Evolutionary conservation across 2,113 vertebrate species (phyloP), one percentile per base, ranked within the genome.

Genomic region (Lynx canadensis): DNA sequence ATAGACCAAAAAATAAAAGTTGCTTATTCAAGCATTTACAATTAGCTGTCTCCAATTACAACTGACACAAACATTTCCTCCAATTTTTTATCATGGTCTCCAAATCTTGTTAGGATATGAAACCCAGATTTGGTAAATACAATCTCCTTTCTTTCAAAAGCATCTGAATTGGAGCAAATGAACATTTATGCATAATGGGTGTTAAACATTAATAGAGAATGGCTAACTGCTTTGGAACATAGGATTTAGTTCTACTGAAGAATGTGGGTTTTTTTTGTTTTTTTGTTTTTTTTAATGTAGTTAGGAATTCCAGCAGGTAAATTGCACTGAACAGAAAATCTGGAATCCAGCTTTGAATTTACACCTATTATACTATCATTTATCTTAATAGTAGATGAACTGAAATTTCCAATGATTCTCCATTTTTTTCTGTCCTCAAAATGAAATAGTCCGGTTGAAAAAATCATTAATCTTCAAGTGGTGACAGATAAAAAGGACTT

Each of bases 401-500:
- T 92, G 38, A 97, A 96, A 94, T 97, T 87, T 79, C 66, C 57
- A 87, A 10, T 89, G 45, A 88, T 89, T 93, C 60, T 82, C 81
- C 65, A 90, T 92, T 95, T 94, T 82, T 86, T 82, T 86, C 73
- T 96, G 38, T 96, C 76, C 79, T 85, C 45, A 91, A 71, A 96
- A n/a, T 68, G 2, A 3, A 90, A 73, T 86, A 97, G 76, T 88
- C 92, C 38, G 55, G 14, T 89, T 95, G 87, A 25, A 31, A 89
- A 92, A 89, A 38, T 27, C 73, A 69, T 94, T 94, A 41, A 92
- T 97, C 95, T 94, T 90, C 74, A 82, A 97, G 66, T 94, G 86
- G 91, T 97, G 90, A 98, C 65, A 94, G 91, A 95, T 85, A 65
- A 52, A 89, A 93, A 93, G 74, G 96, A 81, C 38, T 97, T 97